Evolutionary conservation across 2,113 vertebrate species (phyloP).

Genomic region (Phylloscopus whistleri): DNA sequence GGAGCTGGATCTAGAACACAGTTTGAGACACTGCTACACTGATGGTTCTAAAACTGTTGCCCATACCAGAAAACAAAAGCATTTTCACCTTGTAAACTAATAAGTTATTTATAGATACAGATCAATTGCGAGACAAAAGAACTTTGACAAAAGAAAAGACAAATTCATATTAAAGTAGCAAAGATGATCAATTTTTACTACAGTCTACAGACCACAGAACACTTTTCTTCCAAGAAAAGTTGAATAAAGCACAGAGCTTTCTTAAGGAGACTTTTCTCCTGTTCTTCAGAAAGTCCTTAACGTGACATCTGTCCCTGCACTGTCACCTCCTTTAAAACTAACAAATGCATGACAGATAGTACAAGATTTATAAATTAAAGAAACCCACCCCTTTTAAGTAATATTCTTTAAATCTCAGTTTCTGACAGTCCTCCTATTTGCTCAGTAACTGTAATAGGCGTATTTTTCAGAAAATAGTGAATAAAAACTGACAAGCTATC

Average conservation of each 20-base stretch:
- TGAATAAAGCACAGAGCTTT: conserved; percentile 35
- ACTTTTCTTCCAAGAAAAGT: conserved; percentile 48
- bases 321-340: conserved; percentile 74
- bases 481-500: conserved; percentile 92
- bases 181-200: conserved; percentile 18
- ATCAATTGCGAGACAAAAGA: conserved; percentile 19
- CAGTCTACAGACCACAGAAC: not conserved
- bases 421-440: conserved; percentile 80
- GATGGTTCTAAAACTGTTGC: not conserved
- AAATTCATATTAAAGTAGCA: conserved; percentile 10
- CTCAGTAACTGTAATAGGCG: conserved; percentile 79
- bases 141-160: not conserved
- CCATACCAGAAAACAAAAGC: not conserved
- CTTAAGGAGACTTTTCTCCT: conserved; percentile 41
- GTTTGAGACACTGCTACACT: not conserved
- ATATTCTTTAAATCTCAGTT: conserved; percentile 83
- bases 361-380: conserved; percentile 83
- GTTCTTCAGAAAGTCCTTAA: conserved; percentile 75
- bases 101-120: not conserved
- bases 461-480: conserved; percentile 85
- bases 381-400: conserved; percentile 82
- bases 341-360: conserved; percentile 76
- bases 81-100: not conserved
- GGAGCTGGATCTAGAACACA: not conserved
- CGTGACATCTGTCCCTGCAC: conserved; percentile 70